These are phyloP conservation scores for Chloroceryle aenea DNA, from an alignment of 2,113 vertebrate species.

Conservation along the genomic window DNA sequence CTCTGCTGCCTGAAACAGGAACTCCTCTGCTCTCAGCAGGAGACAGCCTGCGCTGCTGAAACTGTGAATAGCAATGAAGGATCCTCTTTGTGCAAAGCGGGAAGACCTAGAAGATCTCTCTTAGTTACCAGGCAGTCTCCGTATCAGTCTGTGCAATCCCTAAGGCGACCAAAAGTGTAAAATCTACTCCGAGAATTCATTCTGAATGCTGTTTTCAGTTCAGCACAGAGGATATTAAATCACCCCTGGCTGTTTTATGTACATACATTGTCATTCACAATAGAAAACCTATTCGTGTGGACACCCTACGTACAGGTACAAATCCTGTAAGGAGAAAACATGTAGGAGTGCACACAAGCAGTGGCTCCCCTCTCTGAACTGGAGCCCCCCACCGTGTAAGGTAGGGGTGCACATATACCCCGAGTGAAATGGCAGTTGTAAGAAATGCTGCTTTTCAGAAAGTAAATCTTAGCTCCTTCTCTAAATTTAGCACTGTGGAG, in stretches of 20 bases:
- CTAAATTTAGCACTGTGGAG: conserved; percentile 25
- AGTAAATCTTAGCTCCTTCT: background rate
- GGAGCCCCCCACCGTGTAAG: background rate
- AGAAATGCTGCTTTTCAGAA: background rate
- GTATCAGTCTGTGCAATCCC: background rate
- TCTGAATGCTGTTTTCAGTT: background rate
- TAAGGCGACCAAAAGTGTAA: background rate
- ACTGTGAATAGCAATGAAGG: background rate
- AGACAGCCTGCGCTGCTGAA: background rate
- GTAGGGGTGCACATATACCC: background rate
- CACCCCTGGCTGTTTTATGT: background rate
- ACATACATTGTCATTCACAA: background rate
- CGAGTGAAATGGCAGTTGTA: background rate
- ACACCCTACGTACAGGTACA: background rate
- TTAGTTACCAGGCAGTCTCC: background rate
- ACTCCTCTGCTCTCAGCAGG: background rate
- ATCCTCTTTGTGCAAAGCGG: background rate
- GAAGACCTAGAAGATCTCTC: background rate
- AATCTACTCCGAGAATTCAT: background rate
- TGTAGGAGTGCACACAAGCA: fast-evolving
- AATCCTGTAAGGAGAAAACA: background rate
- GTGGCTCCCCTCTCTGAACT: background rate
- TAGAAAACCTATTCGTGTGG: background rate
- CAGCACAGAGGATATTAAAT: background rate
- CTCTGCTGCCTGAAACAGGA: conserved; percentile 33